These are phyloP conservation scores for Sturnus vulgaris DNA, from an alignment of 2,113 vertebrate species.

Conservation along the genomic window DNA sequence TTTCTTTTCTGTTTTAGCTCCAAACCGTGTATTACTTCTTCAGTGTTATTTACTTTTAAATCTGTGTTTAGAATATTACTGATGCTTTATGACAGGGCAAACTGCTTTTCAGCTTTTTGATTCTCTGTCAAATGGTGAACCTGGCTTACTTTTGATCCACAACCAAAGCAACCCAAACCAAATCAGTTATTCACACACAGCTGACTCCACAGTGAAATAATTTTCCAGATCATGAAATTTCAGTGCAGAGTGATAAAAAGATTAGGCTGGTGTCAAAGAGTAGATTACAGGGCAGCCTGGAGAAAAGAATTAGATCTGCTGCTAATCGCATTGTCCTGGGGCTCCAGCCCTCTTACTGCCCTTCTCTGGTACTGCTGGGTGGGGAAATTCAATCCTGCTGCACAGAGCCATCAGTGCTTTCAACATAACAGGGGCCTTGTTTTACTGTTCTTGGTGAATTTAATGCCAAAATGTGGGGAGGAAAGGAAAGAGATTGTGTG, in stretches of 20 bases:
- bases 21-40: background rate
- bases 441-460: background rate
- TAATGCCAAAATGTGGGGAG: background rate
- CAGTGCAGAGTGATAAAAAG: slow-evolving; percentile 28
- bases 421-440: background rate
- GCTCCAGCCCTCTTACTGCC: background rate
- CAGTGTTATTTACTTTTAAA: background rate
- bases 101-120: background rate
- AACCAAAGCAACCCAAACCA: background rate
- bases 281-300: background rate
- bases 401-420: background rate
- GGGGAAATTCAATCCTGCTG: background rate
- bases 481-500: background rate
- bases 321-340: background rate
- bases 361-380: background rate
- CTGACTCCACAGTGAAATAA: background rate
- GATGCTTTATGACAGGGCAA: background rate
- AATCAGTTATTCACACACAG: slow-evolving; percentile 7
- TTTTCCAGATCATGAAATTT: slow-evolving; percentile 45
- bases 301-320: background rate
- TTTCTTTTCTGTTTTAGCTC: background rate
- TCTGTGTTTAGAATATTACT: background rate
- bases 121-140: background rate
- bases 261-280: slow-evolving; percentile 13
- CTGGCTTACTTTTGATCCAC: slow-evolving; percentile 5